These are phyloP conservation scores for Bettongia penicillata DNA, from an alignment of 2,113 vertebrate genomes.

Conservation along the genomic window DNA sequence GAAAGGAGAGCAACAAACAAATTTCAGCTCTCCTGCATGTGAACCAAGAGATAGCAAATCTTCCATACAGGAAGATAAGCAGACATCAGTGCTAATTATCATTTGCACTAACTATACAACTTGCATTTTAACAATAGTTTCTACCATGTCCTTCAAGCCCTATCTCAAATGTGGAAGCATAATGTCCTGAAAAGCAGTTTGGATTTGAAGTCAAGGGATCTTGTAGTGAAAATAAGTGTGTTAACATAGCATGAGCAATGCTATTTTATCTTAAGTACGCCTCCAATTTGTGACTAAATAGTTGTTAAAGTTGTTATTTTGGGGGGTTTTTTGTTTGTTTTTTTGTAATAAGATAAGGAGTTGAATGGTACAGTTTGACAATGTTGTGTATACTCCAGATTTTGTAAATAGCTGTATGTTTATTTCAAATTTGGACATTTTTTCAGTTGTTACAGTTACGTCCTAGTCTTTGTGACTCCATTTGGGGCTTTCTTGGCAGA, in stretches of 20 bases:
- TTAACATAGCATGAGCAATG: neutral
- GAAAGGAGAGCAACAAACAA: conserved; percentile 48
- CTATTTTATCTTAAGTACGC: neutral
- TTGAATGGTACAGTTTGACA: neutral
- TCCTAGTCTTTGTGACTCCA: neutral
- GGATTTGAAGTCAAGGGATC: neutral
- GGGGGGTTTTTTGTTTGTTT: neutral
- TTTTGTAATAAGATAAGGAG: neutral
- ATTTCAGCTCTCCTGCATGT: neutral
- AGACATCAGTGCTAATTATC: neutral
- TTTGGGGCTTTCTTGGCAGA: neutral
- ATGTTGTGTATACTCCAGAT: neutral
- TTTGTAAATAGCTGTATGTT: neutral
- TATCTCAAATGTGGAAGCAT: neutral
- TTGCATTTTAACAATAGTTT: neutral
- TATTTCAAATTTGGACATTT: neutral
- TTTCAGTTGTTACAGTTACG: neutral
- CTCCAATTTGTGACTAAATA: neutral
- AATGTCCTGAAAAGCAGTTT: neutral
- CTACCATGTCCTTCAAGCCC: neutral
- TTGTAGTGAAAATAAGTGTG: neutral
- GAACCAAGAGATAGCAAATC: neutral
- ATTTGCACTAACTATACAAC: neutral
- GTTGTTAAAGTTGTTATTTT: too few species aligned
- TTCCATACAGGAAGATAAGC: neutral